These are phyloP conservation scores for Cyprinodon variegatus DNA, from an alignment of 2,113 vertebrate species.

Conservation along the genomic window DNA sequence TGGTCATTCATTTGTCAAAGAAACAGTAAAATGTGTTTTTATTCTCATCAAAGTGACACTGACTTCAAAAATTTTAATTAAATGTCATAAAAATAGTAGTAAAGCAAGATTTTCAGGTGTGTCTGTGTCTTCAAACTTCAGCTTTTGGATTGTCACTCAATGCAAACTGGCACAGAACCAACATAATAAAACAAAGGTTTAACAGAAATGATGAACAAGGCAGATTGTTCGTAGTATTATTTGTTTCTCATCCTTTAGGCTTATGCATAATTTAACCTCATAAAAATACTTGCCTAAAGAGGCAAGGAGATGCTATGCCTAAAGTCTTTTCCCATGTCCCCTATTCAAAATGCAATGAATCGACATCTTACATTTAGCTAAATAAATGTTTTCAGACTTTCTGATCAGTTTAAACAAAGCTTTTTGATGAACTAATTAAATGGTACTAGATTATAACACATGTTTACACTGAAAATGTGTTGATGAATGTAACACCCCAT, in stretches of 20 bases:
- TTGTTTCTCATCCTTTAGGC: no score
- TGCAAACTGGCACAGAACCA: no score
- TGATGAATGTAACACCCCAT: neutral
- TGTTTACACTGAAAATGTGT: neutral
- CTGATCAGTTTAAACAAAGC: neutral
- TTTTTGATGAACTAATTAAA: neutral
- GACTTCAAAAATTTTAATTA: slow-evolving; percentile 3
- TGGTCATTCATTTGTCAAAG: slow-evolving; percentile 63
- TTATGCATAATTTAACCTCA: no score
- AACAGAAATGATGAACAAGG: neutral
- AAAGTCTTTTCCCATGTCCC: neutral
- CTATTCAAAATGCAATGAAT: neutral
- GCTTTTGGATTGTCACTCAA: no score
- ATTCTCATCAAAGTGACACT: neutral
- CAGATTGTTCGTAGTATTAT: no score
- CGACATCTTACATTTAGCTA: neutral
- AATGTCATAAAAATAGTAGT: neutral
- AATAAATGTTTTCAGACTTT: neutral
- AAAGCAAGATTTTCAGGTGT: neutral
- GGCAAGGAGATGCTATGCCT: no score
- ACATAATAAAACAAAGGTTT: neutral
- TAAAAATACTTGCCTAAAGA: no score
- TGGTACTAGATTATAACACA: neutral
- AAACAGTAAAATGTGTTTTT: slow-evolving; percentile 31
- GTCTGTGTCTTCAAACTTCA: neutral